Base-by-base conservation (phyloP, 2,797 vertebrate genomes). In the Rhinella marina region DNA sequence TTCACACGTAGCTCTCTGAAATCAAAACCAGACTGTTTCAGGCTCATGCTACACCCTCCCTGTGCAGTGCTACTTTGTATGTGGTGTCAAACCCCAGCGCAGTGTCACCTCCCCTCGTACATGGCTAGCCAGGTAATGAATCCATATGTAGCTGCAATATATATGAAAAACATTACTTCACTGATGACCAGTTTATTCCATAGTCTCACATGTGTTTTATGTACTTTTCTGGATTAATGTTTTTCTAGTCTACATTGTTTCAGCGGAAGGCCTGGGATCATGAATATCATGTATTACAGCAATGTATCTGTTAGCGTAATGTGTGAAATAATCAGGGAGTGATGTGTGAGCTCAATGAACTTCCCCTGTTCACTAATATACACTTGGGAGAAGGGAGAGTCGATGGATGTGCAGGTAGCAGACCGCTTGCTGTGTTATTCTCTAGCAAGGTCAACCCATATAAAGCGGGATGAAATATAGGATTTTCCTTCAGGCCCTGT, bases 321-420 rank as follows among this genome's bases (percentile, higher is more conserved):
- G 82, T 84, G 66, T 73, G 29, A 84, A 84, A 68, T 84, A 84
- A 84, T 84, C 50, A 59, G 66, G 21, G 82, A 84, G 64, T 16
- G 27, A 59, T 41, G 82, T 73, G 82, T 32, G 82, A 59, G 66
- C 54, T 23, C 50, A 73, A 23, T 73, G 52, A 72, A 57, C 50
- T 57, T 32, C 41, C n/a, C 32, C 64, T 72, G 68, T 57, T 73
- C 59, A 84, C 66, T 84, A 73, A 73, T 84, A 84, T 57, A 32
- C 52, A 57, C 61, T 8, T 23, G 25, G 21, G 68, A 41, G 21
- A 61, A 19, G 25, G 80, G 13, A 25, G 11, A 73, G 52, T 14
- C 10, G 23, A 29, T n/a, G 52, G 21, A 73, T 57, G 68, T 73
- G 82, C 25, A n/a, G 50, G 52, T 59, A 57, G 48, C 27, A 9